Evolutionary conservation across 1,140 invertebrate species (phyloP).

Genomic region (Aphaenogaster rudis): DNA sequence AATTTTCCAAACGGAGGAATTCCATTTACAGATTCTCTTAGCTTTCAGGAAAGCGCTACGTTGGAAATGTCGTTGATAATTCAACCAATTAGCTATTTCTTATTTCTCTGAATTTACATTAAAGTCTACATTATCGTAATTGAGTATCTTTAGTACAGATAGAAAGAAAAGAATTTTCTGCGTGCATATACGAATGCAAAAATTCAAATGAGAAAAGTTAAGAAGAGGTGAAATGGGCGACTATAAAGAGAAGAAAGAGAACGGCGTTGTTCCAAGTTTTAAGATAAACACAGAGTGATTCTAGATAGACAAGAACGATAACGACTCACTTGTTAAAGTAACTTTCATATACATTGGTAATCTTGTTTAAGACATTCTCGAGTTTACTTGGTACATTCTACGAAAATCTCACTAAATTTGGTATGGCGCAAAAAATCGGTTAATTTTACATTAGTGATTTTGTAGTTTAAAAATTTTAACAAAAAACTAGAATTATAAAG

Average conservation of each 20-base stretch:
- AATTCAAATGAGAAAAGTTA: slow-evolving; percentile 41
- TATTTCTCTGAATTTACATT: neutral
- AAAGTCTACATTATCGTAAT: neutral
- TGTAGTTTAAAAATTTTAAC: too few species aligned
- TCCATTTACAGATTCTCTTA: neutral
- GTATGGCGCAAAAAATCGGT: neutral
- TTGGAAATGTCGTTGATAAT: neutral
- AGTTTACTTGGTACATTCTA: neutral
- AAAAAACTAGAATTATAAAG: too few species aligned
- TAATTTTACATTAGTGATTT: neutral
- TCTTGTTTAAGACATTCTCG: slow-evolving; percentile 42
- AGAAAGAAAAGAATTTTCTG: neutral
- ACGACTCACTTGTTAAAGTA: slow-evolving; percentile 12
- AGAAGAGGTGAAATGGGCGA: neutral
- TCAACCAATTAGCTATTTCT: neutral
- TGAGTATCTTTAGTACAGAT: neutral
- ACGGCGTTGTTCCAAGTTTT: neutral
- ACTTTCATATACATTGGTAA: slow-evolving; percentile 35
- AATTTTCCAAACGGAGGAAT: slow-evolving; percentile 10
- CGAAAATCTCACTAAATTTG: slow-evolving; percentile 4
- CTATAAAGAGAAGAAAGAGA: neutral
- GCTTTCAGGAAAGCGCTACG: neutral
- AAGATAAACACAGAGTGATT: slow-evolving; percentile 32
- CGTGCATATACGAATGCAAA: neutral
- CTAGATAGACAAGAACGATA: slow-evolving; percentile 45